Percentiles rank a stretch among this genome's conserved stretches.
Evolutionary conservation across 2,113 vertebrate species (phyloP).

Genomic region (Tylochromis polylepis): DNA sequence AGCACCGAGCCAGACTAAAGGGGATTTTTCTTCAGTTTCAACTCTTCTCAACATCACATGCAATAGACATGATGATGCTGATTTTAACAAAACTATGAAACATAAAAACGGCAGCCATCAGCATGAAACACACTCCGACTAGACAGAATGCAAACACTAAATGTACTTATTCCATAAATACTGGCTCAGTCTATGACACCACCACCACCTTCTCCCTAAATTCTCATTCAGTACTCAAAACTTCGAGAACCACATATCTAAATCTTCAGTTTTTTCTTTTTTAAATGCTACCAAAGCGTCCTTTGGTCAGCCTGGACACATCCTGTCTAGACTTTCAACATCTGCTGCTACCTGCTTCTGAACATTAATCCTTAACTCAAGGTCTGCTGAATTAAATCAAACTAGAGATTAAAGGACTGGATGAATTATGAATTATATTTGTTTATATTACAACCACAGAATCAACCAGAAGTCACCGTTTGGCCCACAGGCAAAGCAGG

Average conservation of each 20-base stretch:
- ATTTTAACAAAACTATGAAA: background rate
- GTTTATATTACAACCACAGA: background rate
- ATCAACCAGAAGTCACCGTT: background rate
- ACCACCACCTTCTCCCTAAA: background rate
- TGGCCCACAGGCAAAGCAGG: background rate
- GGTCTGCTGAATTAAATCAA: background rate
- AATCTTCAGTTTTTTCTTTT: background rate
- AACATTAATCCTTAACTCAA: background rate
- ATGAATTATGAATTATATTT: background rate
- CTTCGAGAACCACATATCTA: background rate
- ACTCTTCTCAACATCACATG: background rate
- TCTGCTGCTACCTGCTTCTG: rapidly evolving
- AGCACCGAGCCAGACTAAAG: background rate
- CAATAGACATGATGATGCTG: background rate
- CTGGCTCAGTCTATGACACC: background rate
- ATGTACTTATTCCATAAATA: background rate
- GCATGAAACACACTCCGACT: background rate
- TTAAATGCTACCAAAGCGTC: background rate
- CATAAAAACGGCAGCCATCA: background rate
- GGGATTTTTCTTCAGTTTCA: rapidly evolving
- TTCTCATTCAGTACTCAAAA: background rate
- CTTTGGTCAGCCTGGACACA: background rate
- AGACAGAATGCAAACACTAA: background rate
- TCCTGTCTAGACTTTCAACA: background rate
- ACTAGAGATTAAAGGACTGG: background rate